A percentile compares a stretch with the other conserved stretches of the same genome.
Conservation (phyloP, 2,888 invertebrate genomes). For the Zhuqinia jingwanae region DNA sequence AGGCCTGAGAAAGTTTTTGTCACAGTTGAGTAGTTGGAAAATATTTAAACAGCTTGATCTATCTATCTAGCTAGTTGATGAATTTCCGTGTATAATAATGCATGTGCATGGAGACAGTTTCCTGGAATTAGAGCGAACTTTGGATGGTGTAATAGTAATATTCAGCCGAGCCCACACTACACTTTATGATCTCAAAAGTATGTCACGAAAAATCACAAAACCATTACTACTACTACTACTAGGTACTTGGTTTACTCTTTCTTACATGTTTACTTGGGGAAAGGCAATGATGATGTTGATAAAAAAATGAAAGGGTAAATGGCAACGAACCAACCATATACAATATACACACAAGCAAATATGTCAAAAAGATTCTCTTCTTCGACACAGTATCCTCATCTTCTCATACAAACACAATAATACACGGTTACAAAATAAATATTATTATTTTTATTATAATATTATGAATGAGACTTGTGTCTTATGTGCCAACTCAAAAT, state of each 20-base stretch:
- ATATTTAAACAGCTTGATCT: too few species aligned
- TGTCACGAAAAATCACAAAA: constrained; percentile 1
- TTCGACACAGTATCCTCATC: too few species aligned
- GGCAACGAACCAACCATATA: constrained; percentile 11
- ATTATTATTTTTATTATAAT: too few species aligned
- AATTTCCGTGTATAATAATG: background rate
- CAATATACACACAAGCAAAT: too few species aligned
- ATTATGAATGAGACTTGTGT: too few species aligned
- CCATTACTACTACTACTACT: background rate
- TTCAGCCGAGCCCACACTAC: background rate
- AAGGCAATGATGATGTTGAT: background rate
- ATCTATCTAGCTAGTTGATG: too few species aligned
- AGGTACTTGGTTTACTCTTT: too few species aligned
- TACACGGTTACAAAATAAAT: too few species aligned
- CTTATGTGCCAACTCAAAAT: too few species aligned
- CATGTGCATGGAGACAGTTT: constrained; percentile 43
- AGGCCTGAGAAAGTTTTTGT: too few species aligned
- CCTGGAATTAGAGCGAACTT: background rate
- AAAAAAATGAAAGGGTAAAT: constrained; percentile 47
- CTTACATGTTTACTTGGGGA: constrained; percentile 3
- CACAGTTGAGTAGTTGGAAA: background rate
- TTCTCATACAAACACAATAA: too few species aligned
- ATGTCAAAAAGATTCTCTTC: constrained; percentile 13
- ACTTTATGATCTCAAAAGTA: constrained; percentile 11
- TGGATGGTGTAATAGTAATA: background rate